Base-by-base conservation (phyloP, 2,888 invertebrate genomes). In the Dugesia japonica region DNA sequence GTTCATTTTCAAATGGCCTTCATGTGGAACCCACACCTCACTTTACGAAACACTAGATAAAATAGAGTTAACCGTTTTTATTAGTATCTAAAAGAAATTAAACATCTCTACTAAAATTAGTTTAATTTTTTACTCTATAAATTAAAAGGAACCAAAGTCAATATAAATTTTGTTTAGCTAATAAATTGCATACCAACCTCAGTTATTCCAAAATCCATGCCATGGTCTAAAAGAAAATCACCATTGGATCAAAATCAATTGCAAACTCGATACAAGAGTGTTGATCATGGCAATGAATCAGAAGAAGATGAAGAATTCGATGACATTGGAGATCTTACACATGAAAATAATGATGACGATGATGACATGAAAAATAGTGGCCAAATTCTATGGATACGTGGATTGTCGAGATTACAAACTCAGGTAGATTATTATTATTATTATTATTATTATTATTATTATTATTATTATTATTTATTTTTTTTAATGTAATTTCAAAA, bases 361-460 rank as follows among this genome's bases (percentile, higher is more conserved):
- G 92, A 92, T 85, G 91, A 92, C 85, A 79, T 80, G 76, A 91
- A 79, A 89, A 86, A 92, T 91, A 86, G 87, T 82, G 98, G 98
- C 81, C 98, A 99, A 89, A 98, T 99, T 86, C 89, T 99, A 81
- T 99, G 98, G 98, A 94, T 99, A 86, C 89, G 98, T 82, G 98
- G 98, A 83, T 89, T 99, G 82, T 98, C 97, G 83, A 85, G 88
- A 71, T 85, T 88, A 78, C 88, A 88, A 83, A 87, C 86, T 79
- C 87, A 87, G 86, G 88, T 88, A 71, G 20, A 23, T n/a, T n/a
- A n/a, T n/a, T n/a, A n/a, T n/a, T n/a, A n/a, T n/a, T 31, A 31
- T 31, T 31, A 31, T 31, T 31, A 31, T 13, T 31, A 31, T 31
- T 31, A 7, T 13, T 31, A 31, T 31, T 31, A 13, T 7, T 31